These are phyloP conservation scores for Andrena trimmerana DNA, from an alignment of 2,888 invertebrate species.

Conservation along the genomic window DNA sequence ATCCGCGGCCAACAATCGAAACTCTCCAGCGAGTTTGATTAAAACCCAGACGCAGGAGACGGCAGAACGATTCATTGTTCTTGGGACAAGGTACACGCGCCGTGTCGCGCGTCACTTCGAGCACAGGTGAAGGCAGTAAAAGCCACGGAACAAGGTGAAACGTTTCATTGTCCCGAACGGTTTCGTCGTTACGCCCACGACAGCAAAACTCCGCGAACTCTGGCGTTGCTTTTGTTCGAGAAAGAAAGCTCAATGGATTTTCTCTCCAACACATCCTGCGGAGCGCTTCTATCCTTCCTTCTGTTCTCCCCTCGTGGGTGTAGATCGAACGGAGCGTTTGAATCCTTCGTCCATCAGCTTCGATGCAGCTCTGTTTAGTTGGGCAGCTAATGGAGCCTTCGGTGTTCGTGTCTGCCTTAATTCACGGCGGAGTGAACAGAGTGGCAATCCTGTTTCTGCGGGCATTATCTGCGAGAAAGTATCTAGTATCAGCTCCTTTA, in stretches of 20 bases:
- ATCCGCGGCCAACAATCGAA: constrained; percentile 58
- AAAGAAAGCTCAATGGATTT: neutral
- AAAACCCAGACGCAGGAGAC: constrained; percentile 37
- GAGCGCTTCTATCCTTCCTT: neutral
- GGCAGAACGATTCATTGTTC: constrained; percentile 66
- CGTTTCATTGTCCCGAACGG: constrained; percentile 25
- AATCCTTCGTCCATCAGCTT: constrained; percentile 8
- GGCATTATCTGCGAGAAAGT: neutral
- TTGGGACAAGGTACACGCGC: constrained; percentile 23
- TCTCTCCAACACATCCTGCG: neutral
- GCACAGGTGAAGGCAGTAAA: constrained; percentile 30
- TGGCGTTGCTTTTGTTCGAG: neutral
- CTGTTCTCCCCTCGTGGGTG: neutral
- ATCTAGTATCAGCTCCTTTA: neutral
- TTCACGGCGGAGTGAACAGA: too few relatives aligned
- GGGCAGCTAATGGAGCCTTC: neutral
- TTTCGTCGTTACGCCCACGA: constrained; percentile 7
- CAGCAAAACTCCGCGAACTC: constrained; percentile 27
- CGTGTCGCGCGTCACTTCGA: constrained; percentile 20
- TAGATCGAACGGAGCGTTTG: constrained; percentile 36
- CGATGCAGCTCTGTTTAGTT: constrained; percentile 16
- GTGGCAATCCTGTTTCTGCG: too few relatives aligned
- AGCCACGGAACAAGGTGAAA: constrained; percentile 35
- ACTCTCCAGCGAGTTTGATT: constrained; percentile 67
- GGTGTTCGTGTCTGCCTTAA: neutral